These are phyloP conservation scores for Tenualosa thibaudeaui DNA, from an alignment of 2,797 vertebrate species.

Conservation along the genomic window DNA sequence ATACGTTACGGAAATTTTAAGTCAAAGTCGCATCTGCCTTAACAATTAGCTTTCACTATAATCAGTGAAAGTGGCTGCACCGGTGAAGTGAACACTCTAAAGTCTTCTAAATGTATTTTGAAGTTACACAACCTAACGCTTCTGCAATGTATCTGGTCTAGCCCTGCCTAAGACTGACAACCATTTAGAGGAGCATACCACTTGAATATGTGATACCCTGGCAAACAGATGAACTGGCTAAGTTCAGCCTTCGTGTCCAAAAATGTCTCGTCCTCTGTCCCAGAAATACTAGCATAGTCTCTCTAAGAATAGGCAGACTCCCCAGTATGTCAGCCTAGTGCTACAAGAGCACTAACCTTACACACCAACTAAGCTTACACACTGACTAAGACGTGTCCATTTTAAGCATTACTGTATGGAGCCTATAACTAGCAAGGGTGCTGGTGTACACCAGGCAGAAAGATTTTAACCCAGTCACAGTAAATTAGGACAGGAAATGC, in stretches of 20 bases:
- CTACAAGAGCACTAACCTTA: background rate
- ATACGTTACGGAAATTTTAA: no score
- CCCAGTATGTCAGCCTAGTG: background rate
- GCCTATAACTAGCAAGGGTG: background rate
- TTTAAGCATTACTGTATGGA: background rate
- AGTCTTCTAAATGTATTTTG: no score
- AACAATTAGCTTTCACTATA: no score
- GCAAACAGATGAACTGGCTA: background rate
- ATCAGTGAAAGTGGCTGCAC: no score
- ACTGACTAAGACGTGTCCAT: background rate
- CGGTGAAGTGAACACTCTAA: no score
- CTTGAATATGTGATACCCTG: constrained; percentile 1
- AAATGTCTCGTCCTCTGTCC: background rate
- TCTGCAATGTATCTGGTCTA: no score
- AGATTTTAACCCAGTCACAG: background rate
- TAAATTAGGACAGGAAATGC: background rate
- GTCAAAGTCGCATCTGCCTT: no score
- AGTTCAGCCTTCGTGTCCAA: background rate
- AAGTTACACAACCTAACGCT: no score
- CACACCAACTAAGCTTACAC: background rate
- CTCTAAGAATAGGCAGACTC: constrained; percentile 19
- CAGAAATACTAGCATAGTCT: background rate
- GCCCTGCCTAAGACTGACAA: background rate
- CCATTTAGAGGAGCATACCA: background rate
- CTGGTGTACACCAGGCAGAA: background rate